These are phyloP conservation scores for Dascyllus trimaculatus DNA, from an alignment of 2,113 vertebrate species.

Conservation along the genomic window DNA sequence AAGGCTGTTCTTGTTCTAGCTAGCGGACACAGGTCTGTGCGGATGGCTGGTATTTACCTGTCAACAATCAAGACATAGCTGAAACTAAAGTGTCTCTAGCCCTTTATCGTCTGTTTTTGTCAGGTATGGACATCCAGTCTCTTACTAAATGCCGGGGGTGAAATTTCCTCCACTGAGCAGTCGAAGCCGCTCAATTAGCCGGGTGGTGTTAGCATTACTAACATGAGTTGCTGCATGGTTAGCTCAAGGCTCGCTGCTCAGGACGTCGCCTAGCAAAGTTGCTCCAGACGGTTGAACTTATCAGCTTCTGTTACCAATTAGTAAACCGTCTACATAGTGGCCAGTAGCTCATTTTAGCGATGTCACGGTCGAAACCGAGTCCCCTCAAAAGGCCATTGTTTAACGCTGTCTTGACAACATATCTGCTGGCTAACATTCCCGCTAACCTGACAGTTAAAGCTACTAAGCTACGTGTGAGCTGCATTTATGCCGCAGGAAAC, in stretches of 20 bases:
- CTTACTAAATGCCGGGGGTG: not conserved
- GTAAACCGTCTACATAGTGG: too few relatives aligned
- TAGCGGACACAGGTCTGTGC: slow-evolving; percentile 30
- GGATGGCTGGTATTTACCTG: slow-evolving; percentile 62
- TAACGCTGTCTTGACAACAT: slow-evolving; percentile 17
- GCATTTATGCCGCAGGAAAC: not conserved
- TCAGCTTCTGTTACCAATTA: not conserved
- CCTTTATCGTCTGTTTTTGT: slow-evolving; percentile 3
- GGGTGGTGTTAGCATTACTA: slow-evolving; percentile 50
- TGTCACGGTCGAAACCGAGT: not conserved
- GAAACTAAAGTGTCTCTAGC: slow-evolving; percentile 11
- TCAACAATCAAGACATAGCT: slow-evolving; percentile 48
- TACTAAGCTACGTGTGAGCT: slow-evolving; percentile 5
- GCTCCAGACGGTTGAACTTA: slow-evolving; percentile 33
- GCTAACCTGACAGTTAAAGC: slow-evolving; percentile 48
- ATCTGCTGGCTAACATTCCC: slow-evolving; percentile 38
- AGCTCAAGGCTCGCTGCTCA: slow-evolving; percentile 48
- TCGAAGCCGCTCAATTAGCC: not conserved
- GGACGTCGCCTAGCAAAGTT: slow-evolving; percentile 56
- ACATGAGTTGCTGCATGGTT: slow-evolving; percentile 37
- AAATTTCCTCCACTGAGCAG: not conserved
- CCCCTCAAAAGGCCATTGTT: not conserved
- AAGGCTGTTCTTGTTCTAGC: slow-evolving; percentile 18
- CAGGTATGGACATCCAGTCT: slow-evolving; percentile 55
- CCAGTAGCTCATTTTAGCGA: fast-evolving